Conservation (phyloP, 2,113 vertebrate species). For the Neotoma lepida region DNA sequence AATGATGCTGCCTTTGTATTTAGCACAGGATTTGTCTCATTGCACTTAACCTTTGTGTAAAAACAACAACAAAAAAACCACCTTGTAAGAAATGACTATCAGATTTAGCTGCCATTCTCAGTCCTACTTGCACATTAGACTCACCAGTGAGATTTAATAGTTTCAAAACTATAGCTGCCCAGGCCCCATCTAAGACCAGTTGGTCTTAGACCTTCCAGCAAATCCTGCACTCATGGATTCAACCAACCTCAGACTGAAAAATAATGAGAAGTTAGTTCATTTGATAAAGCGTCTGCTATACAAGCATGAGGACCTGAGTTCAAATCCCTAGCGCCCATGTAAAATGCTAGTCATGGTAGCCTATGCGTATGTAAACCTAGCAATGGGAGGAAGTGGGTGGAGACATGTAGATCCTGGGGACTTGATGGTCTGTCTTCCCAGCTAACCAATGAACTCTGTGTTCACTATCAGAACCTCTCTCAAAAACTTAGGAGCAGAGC, state of each 20-base stretch:
- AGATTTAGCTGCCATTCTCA: constrained; percentile 6
- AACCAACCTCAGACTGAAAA: not conserved
- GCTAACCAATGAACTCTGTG: not conserved
- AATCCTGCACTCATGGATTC: not conserved
- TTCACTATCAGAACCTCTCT: not conserved
- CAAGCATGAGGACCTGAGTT: not conserved
- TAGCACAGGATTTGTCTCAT: constrained; percentile 14
- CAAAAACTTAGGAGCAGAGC: not conserved
- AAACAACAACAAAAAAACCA: not conserved
- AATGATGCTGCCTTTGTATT: constrained; percentile 36
- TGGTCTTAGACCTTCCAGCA: not conserved
- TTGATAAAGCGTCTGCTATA: not conserved
- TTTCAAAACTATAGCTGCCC: not conserved
- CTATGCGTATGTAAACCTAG: not conserved
- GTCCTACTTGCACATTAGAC: not conserved
- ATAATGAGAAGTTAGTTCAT: not conserved
- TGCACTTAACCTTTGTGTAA: constrained; percentile 32
- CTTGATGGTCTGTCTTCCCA: not conserved
- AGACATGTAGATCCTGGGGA: not conserved
- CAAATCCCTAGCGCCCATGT: not conserved
- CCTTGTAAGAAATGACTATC: not conserved
- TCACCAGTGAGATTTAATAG: not conserved
- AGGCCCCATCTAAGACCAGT: not conserved
- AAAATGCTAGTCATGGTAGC: not conserved
- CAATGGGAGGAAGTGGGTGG: not conserved